Evolutionary conservation across 2,888 invertebrate genomes (phyloP).

Genomic region (Cerastis rubricosa): DNA sequence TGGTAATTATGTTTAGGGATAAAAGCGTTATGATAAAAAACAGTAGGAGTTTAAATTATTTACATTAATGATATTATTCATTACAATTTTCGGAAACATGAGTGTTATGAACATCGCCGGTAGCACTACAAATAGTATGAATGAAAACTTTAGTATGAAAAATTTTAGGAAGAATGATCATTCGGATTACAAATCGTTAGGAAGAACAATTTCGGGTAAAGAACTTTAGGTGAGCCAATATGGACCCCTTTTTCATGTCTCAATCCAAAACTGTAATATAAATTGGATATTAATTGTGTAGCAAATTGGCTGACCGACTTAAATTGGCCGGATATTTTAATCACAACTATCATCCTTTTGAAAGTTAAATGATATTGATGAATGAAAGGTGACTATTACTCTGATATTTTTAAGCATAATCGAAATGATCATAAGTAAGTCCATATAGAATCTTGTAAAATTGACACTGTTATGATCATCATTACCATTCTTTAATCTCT

Average conservation of each 20-base stretch:
- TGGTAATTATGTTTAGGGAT: too few species aligned
- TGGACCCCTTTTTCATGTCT: conserved; percentile 11
- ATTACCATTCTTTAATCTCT: neutral
- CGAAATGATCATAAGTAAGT: neutral
- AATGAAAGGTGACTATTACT: neutral
- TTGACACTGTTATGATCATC: neutral
- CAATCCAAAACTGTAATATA: neutral
- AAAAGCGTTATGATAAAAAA: too few species aligned
- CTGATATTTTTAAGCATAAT: neutral
- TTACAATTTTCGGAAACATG: too few species aligned
- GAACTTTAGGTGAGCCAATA: too few species aligned
- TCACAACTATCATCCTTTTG: neutral
- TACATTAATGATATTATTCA: too few species aligned
- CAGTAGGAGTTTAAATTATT: too few species aligned
- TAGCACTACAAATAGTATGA: too few species aligned
- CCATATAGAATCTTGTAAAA: neutral
- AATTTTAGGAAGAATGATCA: too few species aligned
- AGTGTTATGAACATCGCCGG: too few species aligned
- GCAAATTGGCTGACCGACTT: neutral
- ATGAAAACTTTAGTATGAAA: too few species aligned
- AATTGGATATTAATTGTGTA: neutral
- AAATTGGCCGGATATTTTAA: neutral
- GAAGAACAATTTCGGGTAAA: too few species aligned
- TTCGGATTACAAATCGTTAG: too few species aligned
- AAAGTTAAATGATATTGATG: neutral